A percentile compares a stretch with the other conserved stretches of the same genome.
phyloP scores from a whole-genome alignment of 2,113 vertebrate genomes.

The Python bivittatus region DNA sequence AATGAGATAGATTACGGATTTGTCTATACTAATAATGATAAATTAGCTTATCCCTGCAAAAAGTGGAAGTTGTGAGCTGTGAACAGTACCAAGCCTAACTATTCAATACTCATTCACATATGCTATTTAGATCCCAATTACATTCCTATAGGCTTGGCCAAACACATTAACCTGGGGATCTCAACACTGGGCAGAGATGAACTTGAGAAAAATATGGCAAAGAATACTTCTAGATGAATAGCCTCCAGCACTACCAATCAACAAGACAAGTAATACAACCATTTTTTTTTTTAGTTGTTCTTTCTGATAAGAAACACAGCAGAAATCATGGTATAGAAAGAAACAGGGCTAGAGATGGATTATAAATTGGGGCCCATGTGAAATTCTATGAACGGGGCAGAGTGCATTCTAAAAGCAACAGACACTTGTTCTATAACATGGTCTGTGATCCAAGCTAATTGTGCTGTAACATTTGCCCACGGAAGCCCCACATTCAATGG shows the following conservation, averaged over 20 bases:
- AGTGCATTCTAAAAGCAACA: too few species aligned
- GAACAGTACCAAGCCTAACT: neutral
- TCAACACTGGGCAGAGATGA: neutral
- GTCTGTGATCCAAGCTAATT: too few species aligned
- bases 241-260: neutral
- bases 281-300: too few species aligned
- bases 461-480: too few species aligned
- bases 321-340: too few species aligned
- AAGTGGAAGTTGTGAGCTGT: neutral
- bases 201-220: neutral
- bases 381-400: too few species aligned
- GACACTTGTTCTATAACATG: too few species aligned
- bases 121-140: neutral
- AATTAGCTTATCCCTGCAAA: neutral
- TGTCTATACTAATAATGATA: neutral
- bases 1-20: neutral
- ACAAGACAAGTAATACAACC: neutral
- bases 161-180: neutral
- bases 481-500: too few species aligned
- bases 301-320: too few species aligned
- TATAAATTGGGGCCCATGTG: too few species aligned
- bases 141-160: neutral
- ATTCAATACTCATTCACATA: neutral
- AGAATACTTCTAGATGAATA: neutral
- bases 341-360: too few species aligned